phyloP scores from a whole-genome alignment of 2,113 vertebrate genomes.

The Neoarius graeffei region DNA sequence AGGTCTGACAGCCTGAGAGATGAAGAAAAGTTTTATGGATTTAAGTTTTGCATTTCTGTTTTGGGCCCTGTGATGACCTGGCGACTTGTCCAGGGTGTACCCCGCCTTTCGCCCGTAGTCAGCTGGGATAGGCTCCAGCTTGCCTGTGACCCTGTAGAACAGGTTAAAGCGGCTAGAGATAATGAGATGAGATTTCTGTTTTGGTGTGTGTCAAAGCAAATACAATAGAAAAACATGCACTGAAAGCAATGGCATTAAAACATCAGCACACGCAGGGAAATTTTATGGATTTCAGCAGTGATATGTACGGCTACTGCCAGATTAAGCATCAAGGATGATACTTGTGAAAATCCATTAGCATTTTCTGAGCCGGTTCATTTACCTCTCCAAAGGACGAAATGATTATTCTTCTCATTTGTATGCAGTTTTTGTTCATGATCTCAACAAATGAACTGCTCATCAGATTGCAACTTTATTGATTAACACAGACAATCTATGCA shows the following conservation, averaged over 20 bases:
- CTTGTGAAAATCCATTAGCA: conserved; percentile 29
- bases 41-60: neutral
- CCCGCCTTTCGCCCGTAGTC: too few relatives aligned
- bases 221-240: neutral
- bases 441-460: conserved; percentile 21
- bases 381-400: conserved; percentile 1
- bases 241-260: neutral
- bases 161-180: too few relatives aligned
- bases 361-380: conserved; percentile 11
- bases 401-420: conserved; percentile 26
- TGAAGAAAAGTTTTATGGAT: conserved; percentile 11
- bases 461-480: conserved; percentile 32
- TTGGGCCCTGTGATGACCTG: too few relatives aligned
- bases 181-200: too few relatives aligned
- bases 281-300: neutral
- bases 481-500: conserved; percentile 30
- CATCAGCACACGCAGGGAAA: neutral
- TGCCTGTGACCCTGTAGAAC: too few relatives aligned
- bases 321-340: conserved; percentile 22
- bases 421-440: conserved; percentile 32
- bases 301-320: conserved; percentile 1
- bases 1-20: neutral
- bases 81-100: too few relatives aligned
- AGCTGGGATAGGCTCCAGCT: too few relatives aligned
- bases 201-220: conserved; percentile 12